Base-by-base conservation (phyloP, 2,797 vertebrate species). In the Natrix natrix region DNA sequence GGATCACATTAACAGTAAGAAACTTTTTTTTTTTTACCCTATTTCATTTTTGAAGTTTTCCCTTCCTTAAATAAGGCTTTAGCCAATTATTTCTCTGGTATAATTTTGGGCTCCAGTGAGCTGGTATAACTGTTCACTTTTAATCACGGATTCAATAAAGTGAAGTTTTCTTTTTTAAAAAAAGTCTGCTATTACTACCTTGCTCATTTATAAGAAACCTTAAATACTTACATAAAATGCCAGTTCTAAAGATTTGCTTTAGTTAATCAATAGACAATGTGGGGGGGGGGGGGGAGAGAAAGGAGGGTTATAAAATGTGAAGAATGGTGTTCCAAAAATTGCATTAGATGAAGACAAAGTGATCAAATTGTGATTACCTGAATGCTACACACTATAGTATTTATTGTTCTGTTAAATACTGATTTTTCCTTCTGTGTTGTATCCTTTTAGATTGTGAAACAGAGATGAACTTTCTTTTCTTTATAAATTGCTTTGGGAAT, bases 51-150 rank as follows among this genome's bases (percentile, higher is more conserved):
- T 92, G 88, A 93, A 95, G 87, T 92, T 96, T 96, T 94, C 7
- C 3, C 95, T 87, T 83, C 37, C 11, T 88, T 55, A 26, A 60
- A 48, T 32, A 83, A 48, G 92, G 90, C 88, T 96, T 95, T 93
- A 96, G 94, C 94, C 78, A 95, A 97, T 97, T 95, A 86, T 87
- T 97, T 95, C 94, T 95, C 92, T 95, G 95, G 94, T 97, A 94
- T 96, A 97, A 98, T 97, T 98, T 97, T 96, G 96, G 97, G 97
- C 97, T 98, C 95, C 92, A 16, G 83, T 98, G 97, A 97, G 93
- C 97, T 97, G 97, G 90, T 96, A 89, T 95, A 95, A 96, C 95
- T 96, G 94, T 96, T 97, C 96, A 96, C 96, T 97, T 97, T 96
- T 5, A 78, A 87, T 93, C 63, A 92, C 92, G 91, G 95, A 95